Evolutionary conservation across 2,113 vertebrate genomes (phyloP).

Genomic region (Anguilla japonica): DNA sequence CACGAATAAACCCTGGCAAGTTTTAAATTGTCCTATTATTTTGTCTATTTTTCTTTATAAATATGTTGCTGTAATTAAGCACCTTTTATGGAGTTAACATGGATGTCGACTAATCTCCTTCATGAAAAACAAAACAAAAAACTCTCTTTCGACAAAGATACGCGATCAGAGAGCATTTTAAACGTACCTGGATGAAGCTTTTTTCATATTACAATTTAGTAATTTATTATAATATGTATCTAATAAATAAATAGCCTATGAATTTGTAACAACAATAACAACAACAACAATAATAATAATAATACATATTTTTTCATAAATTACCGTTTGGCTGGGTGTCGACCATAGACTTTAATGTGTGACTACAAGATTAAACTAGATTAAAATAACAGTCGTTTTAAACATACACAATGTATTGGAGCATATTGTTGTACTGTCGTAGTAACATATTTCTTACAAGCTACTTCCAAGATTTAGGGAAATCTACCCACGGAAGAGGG

Average conservation of each 20-base stretch:
- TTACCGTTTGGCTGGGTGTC: not conserved
- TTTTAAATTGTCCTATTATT: constrained; percentile 41
- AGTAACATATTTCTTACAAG: not conserved
- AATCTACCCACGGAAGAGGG: constrained; percentile 38
- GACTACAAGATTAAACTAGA: no score
- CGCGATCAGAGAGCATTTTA: not conserved
- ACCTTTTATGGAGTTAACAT: constrained; percentile 42
- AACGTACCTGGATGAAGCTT: not conserved
- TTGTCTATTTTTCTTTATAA: constrained; percentile 42
- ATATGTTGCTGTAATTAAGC: constrained; percentile 36
- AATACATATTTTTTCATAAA: no score
- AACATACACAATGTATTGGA: no score
- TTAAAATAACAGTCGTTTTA: no score
- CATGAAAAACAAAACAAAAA: constrained; percentile 29
- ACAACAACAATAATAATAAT: not conserved
- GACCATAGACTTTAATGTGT: not conserved
- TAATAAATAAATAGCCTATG: no score
- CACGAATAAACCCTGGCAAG: constrained; percentile 52
- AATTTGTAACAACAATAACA: no score
- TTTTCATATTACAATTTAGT: not conserved
- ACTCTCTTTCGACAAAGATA: not conserved
- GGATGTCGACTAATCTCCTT: constrained; percentile 45
- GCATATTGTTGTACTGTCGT: not conserved
- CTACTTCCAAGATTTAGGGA: not conserved
- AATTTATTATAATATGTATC: not conserved